phyloP scores from a whole-genome alignment of 2,113 vertebrate species.

The Lichenostomus cassidix region DNA sequence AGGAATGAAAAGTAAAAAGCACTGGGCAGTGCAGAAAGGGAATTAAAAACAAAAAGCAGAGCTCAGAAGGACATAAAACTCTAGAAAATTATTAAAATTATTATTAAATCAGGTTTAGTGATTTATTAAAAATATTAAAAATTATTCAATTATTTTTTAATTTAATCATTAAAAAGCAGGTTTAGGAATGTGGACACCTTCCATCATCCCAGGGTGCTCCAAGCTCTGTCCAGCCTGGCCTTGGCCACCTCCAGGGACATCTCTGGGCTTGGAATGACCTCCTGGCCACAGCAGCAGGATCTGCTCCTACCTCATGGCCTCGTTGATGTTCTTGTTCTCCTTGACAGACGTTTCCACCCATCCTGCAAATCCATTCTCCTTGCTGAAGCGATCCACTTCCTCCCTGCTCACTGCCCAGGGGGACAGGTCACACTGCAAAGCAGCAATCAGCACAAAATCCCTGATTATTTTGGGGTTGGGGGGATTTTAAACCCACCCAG shows the following conservation, averaged over 20 bases:
- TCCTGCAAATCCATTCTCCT: conserved; percentile 81
- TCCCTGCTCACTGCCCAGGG: conserved; percentile 80
- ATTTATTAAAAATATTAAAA: no score
- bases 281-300: rapidly evolving
- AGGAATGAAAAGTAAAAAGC: no score
- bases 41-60: neutral
- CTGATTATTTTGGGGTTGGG: rapidly evolving
- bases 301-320: conserved; percentile 82
- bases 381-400: conserved; percentile 84
- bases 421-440: conserved; percentile 82
- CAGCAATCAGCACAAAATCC: neutral
- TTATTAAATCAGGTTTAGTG: no score
- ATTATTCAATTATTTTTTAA: no score
- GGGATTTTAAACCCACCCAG: neutral
- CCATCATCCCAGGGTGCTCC: neutral
- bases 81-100: neutral
- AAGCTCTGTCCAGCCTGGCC: neutral
- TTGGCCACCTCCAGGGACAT: neutral
- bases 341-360: conserved; percentile 91
- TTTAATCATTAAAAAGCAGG: neutral
- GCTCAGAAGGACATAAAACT: neutral
- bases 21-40: neutral
- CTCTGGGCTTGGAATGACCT: no score
- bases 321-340: conserved; percentile 86
- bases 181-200: neutral